Conservation (phyloP, 2,113 vertebrate genomes). For the Leucoraja erinaceus region DNA sequence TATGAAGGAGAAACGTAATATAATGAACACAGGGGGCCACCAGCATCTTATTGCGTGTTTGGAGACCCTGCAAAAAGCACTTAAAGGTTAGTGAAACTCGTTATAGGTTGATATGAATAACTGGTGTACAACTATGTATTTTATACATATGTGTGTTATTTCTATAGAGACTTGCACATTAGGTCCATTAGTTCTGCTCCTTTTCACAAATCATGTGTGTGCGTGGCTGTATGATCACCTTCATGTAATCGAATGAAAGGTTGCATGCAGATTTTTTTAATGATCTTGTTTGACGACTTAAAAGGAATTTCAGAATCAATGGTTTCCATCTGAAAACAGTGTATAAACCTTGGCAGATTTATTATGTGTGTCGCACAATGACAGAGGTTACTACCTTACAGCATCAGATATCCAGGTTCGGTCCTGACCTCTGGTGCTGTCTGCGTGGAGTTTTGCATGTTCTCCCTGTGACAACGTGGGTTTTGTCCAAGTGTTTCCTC, state of each 20-base stretch:
- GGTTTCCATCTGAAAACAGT: no score
- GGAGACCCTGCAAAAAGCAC: constrained; percentile 88
- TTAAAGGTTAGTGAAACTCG: constrained; percentile 73
- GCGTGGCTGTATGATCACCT: background rate
- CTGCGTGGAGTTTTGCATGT: no score
- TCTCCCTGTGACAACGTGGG: no score
- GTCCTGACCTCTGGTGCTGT: no score
- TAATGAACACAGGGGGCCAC: constrained; percentile 80
- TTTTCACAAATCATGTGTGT: background rate
- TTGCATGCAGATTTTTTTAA: background rate
- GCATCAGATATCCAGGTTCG: no score
- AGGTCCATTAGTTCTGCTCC: background rate
- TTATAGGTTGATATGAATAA: background rate
- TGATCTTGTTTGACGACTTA: no score
- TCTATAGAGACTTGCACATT: background rate
- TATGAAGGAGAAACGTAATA: constrained; percentile 82
- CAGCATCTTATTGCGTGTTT: constrained; percentile 86
- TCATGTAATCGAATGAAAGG: background rate
- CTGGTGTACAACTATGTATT: background rate
- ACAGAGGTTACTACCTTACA: no score
- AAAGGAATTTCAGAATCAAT: no score
- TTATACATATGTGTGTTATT: no score
- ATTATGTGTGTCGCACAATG: no score
- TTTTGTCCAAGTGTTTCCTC: no score
- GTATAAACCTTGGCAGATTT: no score